These are phyloP conservation scores for Taenaris catops DNA, from an alignment of 2,888 invertebrate species.

Conservation along the genomic window DNA sequence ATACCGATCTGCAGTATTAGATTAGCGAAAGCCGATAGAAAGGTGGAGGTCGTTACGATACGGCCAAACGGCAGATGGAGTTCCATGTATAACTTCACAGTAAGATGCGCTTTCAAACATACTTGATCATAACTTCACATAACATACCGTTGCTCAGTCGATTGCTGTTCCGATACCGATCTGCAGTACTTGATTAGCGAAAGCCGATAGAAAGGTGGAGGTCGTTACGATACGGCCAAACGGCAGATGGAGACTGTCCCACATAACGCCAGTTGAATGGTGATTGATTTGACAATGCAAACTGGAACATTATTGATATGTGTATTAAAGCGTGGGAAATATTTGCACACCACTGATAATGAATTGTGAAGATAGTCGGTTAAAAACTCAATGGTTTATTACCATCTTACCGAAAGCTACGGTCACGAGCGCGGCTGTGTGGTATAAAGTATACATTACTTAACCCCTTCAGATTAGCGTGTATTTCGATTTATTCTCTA, in stretches of 20 bases:
- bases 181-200: constrained; percentile 26
- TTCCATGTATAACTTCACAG: neutral
- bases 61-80: constrained; percentile 13
- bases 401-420: too few species aligned
- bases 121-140: neutral
- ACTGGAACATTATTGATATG: too few species aligned
- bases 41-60: constrained; percentile 27
- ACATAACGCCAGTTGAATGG: constrained; percentile 6
- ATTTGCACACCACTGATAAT: too few species aligned
- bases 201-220: constrained; percentile 28
- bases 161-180: constrained; percentile 19
- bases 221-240: constrained; percentile 25
- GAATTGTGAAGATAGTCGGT: too few species aligned
- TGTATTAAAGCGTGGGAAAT: too few species aligned
- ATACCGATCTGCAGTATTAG: constrained; percentile 22
- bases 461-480: too few species aligned
- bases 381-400: too few species aligned
- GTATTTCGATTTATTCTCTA: too few species aligned
- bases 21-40: constrained; percentile 30
- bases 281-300: constrained; percentile 16
- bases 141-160: neutral
- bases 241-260: constrained; percentile 19
- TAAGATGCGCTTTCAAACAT: neutral
- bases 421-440: too few species aligned
- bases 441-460: too few species aligned